Percentiles rank a stretch among this genome's conserved stretches.
Evolutionary conservation across 2,797 vertebrate species (phyloP).

Genomic region (Spheniscus humboldti): DNA sequence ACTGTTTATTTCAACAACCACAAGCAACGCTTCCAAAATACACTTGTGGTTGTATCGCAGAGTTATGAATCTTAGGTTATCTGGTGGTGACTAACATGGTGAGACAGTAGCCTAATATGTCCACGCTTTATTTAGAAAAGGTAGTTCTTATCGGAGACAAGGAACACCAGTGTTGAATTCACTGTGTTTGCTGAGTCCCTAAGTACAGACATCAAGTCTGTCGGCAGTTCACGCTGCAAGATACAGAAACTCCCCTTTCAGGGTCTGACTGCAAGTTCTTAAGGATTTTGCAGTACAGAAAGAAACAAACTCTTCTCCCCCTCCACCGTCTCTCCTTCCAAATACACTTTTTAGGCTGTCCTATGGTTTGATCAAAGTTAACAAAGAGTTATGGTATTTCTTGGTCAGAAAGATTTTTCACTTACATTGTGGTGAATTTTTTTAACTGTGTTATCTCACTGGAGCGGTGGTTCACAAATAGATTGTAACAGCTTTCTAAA

Average conservation of each 20-base stretch:
- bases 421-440: neutral
- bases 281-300: neutral
- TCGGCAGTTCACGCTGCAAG: neutral
- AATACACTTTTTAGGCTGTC: neutral
- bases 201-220: neutral
- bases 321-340: neutral
- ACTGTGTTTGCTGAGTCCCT: neutral
- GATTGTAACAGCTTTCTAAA: neutral
- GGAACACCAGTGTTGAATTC: neutral
- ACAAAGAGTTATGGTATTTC: neutral
- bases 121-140: conserved; percentile 50
- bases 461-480: neutral
- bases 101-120: conserved; percentile 13
- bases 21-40: conserved; percentile 49
- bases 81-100: conserved; percentile 20
- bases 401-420: neutral
- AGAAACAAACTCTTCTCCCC: neutral
- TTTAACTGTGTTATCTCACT: neutral
- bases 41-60: neutral
- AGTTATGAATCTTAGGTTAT: conserved; percentile 49
- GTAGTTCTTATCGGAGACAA: neutral
- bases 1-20: conserved; percentile 24
- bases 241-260: neutral
- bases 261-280: neutral
- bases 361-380: neutral